These are phyloP conservation scores for Drosophila parvula DNA, from an alignment of 1,140 invertebrate genomes.

Conservation along the genomic window DNA sequence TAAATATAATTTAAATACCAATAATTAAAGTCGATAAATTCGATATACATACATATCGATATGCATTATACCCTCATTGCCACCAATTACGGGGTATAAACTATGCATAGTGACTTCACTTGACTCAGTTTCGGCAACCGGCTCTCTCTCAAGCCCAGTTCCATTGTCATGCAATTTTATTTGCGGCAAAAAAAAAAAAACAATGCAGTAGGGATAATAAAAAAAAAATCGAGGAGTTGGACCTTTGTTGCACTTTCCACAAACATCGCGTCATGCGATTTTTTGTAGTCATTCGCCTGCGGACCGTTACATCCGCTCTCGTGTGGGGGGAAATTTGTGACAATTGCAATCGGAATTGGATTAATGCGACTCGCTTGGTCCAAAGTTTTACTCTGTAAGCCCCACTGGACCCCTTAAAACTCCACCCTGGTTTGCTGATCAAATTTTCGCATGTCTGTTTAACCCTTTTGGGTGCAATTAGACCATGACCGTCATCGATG, in stretches of 20 bases:
- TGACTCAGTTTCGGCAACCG: constrained; percentile 35
- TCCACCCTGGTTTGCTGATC: constrained; percentile 30
- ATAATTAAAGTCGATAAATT: not conserved
- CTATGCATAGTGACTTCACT: not conserved
- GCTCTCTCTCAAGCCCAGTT: constrained; percentile 12
- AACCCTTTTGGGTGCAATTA: constrained; percentile 76
- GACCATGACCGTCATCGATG: constrained; percentile 63
- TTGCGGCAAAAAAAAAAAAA: constrained; percentile 21
- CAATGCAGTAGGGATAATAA: not conserved
- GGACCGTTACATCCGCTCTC: constrained; percentile 80
- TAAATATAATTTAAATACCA: not conserved
- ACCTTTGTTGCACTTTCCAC: constrained; percentile 66
- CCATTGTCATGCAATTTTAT: constrained; percentile 55
- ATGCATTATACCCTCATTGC: no score
- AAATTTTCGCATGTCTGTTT: constrained; percentile 72
- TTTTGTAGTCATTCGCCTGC: constrained; percentile 71
- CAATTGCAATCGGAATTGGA: constrained; percentile 71
- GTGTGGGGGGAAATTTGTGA: constrained; percentile 15
- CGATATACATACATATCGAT: not conserved
- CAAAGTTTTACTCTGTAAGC: constrained; percentile 6
- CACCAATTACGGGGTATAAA: constrained; percentile 7
- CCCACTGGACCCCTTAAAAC: constrained; percentile 9
- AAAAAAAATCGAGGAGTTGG: constrained; percentile 16
- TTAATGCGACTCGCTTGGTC: constrained; percentile 66
- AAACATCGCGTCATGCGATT: constrained; percentile 60